phyloP scores from a whole-genome alignment of 1,140 invertebrate species.

The Rhyzopertha dominica region DNA sequence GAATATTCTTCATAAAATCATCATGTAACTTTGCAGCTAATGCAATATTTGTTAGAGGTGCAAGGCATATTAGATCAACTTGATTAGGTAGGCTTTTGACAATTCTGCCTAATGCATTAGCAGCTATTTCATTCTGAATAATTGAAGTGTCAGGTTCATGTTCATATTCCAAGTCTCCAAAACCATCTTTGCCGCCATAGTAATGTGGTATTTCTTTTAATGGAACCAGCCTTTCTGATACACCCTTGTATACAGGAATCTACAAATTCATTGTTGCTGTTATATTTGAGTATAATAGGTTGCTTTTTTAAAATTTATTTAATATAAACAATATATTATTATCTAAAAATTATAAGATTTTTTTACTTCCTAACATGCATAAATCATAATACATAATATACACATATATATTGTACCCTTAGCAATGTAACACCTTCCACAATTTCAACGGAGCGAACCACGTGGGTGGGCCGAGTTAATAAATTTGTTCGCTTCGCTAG shows the following conservation, averaged over 20 bases:
- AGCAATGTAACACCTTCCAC: too few relatives aligned
- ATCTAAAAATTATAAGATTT: too few relatives aligned
- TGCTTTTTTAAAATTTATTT: too few relatives aligned
- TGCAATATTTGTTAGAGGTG: conserved; percentile 73
- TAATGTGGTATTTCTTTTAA: conserved; percentile 23
- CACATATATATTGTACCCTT: too few relatives aligned
- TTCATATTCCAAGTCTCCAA: conserved; percentile 51
- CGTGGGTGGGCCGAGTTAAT: too few relatives aligned
- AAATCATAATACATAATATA: too few relatives aligned
- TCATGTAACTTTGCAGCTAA: conserved; percentile 63
- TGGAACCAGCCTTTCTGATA: conserved; percentile 49
- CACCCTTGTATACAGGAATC: conserved; percentile 63
- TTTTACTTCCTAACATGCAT: too few relatives aligned
- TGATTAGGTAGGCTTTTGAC: conserved; percentile 40
- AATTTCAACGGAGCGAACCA: too few relatives aligned
- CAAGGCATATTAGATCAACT: conserved; percentile 60
- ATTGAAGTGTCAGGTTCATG: conserved; percentile 25
- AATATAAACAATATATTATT: too few relatives aligned
- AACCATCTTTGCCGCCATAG: conserved; percentile 61
- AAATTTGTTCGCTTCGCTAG: too few relatives aligned
- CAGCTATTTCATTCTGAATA: conserved; percentile 19
- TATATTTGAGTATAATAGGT: too few relatives aligned
- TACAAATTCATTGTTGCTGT: too few relatives aligned
- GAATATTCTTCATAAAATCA: conserved; percentile 55
- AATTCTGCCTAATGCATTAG: conserved; percentile 23